A percentile compares a stretch with the other conserved stretches of the same genome.
Evolutionary conservation across 2,797 vertebrate species (phyloP).

Genomic region (Crotalus adamanteus): DNA sequence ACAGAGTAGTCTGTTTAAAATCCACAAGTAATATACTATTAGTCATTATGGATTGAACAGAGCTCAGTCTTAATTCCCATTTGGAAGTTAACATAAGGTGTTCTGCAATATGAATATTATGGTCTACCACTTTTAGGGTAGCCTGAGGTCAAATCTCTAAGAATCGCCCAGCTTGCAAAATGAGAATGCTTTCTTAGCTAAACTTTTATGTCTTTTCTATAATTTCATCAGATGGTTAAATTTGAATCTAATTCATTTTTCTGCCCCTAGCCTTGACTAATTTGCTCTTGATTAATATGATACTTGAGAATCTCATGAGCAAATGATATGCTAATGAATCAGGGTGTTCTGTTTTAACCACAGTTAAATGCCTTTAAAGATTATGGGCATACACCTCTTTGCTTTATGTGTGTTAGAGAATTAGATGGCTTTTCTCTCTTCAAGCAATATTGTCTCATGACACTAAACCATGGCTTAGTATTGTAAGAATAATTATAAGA

Average conservation of each 20-base stretch:
- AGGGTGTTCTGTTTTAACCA: conserved; percentile 21
- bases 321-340: conserved; percentile 44
- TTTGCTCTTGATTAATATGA: conserved; percentile 48
- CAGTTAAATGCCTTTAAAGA: conserved; percentile 25
- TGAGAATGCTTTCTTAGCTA: not conserved
- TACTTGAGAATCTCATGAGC: conserved; percentile 42
- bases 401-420: not conserved
- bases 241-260: conserved; percentile 39
- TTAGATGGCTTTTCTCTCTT: not conserved
- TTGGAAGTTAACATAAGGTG: not conserved
- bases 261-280: conserved; percentile 35
- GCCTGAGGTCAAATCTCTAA: not conserved
- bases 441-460: not conserved
- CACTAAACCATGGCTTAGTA: not conserved
- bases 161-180: not conserved
- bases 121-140: not conserved
- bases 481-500: not conserved
- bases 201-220: not conserved
- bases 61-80: not conserved
- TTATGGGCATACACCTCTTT: conserved; percentile 5
- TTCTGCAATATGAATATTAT: not conserved
- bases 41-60: not conserved
- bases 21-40: not conserved
- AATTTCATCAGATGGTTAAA: conserved; percentile 9
- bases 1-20: not conserved